Conservation (phyloP, 2,797 vertebrate species). For the Siniperca undulata region DNA sequence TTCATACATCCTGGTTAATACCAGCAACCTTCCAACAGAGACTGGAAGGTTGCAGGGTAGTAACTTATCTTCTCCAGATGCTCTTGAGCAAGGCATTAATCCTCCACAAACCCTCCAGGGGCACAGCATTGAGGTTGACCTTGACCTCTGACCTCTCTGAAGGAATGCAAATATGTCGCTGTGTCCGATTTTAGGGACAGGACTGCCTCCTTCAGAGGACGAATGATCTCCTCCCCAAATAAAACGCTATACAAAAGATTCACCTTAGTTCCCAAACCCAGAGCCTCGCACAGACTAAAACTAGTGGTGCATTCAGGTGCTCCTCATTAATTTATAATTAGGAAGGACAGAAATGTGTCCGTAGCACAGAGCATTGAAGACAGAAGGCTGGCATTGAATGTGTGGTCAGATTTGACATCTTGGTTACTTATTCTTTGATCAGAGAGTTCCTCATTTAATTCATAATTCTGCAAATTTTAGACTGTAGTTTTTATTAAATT, state of each 20-base stretch:
- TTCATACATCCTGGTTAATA: not conserved
- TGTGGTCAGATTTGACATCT: too few species aligned
- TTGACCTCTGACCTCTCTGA: constrained; percentile 10
- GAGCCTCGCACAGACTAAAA: too few species aligned
- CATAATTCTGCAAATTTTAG: not conserved
- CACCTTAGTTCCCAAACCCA: too few species aligned
- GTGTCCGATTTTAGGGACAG: not conserved
- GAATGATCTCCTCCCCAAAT: not conserved
- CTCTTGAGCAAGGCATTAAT: not conserved
- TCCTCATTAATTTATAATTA: not conserved
- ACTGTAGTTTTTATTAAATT: not conserved
- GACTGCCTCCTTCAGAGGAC: not conserved
- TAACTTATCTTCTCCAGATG: not conserved
- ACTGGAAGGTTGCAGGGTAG: not conserved
- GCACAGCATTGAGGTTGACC: not conserved
- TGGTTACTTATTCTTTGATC: not conserved
- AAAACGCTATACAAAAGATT: not conserved
- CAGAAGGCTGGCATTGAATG: too few species aligned
- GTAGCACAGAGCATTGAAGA: too few species aligned
- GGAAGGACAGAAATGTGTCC: not conserved
- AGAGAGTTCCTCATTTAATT: not conserved
- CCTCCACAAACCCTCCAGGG: not conserved
- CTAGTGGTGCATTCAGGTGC: not conserved
- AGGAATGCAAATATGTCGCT: not conserved
- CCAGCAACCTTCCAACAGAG: not conserved